Evolutionary conservation across 2,888 invertebrate genomes (phyloP).

Genomic region (Pachymerium ferrugineum): DNA sequence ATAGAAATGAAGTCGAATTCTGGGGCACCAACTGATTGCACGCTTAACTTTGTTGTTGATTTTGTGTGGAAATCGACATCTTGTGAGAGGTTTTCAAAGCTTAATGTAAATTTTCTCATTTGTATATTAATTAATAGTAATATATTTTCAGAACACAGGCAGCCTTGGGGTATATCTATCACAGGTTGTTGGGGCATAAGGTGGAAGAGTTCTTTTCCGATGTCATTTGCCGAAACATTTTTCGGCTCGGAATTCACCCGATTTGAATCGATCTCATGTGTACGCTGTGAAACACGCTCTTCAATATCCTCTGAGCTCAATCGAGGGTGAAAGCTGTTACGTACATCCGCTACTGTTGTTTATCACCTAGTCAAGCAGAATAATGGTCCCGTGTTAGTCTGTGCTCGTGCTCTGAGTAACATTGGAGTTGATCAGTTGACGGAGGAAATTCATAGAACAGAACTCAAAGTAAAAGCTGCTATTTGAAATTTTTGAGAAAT

Average conservation of each 20-base stretch:
- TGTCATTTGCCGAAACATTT: constrained; percentile 92
- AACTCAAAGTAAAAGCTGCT: constrained; percentile 62
- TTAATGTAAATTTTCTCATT: background rate
- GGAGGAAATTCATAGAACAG: constrained; percentile 96
- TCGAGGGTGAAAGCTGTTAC: too few species aligned
- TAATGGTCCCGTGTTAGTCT: constrained; percentile 86
- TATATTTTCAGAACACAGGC: constrained; percentile 85
- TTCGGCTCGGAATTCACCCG: constrained; percentile 94
- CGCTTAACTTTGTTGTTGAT: constrained; percentile 93
- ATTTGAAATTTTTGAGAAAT: background rate
- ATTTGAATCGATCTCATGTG: constrained; percentile 95
- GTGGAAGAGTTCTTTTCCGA: constrained; percentile 84
- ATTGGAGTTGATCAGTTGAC: constrained; percentile 99
- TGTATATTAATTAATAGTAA: background rate
- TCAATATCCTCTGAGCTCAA: constrained; percentile 88
- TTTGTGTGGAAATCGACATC: constrained; percentile 99
- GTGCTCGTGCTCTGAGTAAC: constrained; percentile 98
- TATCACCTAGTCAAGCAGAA: constrained; percentile 94
- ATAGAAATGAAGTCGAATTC: constrained; percentile 88
- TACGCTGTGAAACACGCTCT: constrained; percentile 98
- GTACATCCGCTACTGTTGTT: constrained; percentile 97
- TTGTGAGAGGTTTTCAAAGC: constrained; percentile 94
- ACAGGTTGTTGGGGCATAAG: constrained; percentile 88
- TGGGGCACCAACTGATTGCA: constrained; percentile 88
- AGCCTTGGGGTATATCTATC: constrained; percentile 93